Evolutionary conservation across 2,113 vertebrate species (phyloP).

Genomic region (Rhinolophus ferrumequinum): DNA sequence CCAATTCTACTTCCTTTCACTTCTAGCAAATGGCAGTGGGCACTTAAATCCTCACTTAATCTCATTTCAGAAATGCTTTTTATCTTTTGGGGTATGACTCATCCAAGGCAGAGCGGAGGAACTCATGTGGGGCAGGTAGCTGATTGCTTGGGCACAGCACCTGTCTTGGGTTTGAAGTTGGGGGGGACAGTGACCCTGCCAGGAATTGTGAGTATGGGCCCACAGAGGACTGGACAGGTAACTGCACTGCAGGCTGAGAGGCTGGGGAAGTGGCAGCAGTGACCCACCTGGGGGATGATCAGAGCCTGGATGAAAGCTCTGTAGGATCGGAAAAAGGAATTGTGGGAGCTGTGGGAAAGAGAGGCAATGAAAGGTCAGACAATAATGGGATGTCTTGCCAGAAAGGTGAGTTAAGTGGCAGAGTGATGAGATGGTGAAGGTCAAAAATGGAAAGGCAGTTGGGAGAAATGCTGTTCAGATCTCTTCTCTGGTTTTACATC

Average conservation of each 20-base stretch:
- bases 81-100: neutral
- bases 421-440: neutral
- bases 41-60: conserved; percentile 25
- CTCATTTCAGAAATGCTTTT: neutral
- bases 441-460: neutral
- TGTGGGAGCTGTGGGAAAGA: neutral
- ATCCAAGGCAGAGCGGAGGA: neutral
- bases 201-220: neutral
- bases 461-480: neutral
- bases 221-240: neutral
- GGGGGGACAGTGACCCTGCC: neutral
- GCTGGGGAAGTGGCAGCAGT: neutral
- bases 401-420: neutral
- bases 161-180: neutral
- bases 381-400: neutral
- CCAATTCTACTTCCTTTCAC: conserved; percentile 24
- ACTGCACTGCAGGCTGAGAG: neutral
- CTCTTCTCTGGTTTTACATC: neutral
- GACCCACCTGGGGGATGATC: neutral
- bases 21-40: conserved; percentile 11
- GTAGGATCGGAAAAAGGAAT: neutral
- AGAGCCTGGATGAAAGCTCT: neutral
- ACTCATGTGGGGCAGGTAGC: neutral
- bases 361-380: neutral
- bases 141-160: neutral